These are phyloP conservation scores for Potamilus streckersoni DNA, from an alignment of 1,140 invertebrate genomes.

Conservation along the genomic window DNA sequence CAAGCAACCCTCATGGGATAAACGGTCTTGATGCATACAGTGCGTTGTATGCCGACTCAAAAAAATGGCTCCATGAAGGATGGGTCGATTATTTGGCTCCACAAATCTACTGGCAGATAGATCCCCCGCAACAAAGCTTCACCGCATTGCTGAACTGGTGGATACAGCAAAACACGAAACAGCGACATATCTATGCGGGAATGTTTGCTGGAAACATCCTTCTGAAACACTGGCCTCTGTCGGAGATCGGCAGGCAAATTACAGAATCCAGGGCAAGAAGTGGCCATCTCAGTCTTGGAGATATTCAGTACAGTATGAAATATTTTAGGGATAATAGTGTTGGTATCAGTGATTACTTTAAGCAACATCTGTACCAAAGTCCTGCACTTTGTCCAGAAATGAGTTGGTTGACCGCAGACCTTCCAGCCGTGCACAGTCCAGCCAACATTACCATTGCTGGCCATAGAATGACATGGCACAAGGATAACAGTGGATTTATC, in stretches of 20 bases:
- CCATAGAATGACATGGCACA: slow-evolving; percentile 26
- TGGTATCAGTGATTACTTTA: slow-evolving; percentile 45
- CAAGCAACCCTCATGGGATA: slow-evolving; percentile 51
- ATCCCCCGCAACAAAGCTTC: slow-evolving; percentile 58
- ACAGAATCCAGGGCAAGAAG: slow-evolving; percentile 36
- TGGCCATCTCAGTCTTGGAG: slow-evolving; percentile 41
- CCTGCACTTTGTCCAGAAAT: slow-evolving; percentile 44
- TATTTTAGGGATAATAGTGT: slow-evolving; percentile 52
- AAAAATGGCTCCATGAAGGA: slow-evolving; percentile 58
- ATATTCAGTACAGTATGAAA: slow-evolving; percentile 58
- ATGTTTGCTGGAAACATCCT: slow-evolving; percentile 42
- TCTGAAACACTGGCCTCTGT: slow-evolving; percentile 41
- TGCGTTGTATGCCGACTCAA: slow-evolving; percentile 57
- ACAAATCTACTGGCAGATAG: slow-evolving; percentile 63
- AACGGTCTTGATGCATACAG: slow-evolving; percentile 52
- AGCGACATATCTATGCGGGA: slow-evolving; percentile 50
- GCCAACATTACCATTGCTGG: slow-evolving; percentile 16
- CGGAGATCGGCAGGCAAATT: slow-evolving; percentile 55
- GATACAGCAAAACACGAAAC: slow-evolving; percentile 44
- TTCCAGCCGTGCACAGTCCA: slow-evolving; percentile 6
- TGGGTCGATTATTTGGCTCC: slow-evolving; percentile 63
- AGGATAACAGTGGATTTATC: slow-evolving; percentile 10
- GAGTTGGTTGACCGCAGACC: slow-evolving; percentile 40
- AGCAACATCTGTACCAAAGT: slow-evolving; percentile 33
- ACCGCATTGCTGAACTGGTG: slow-evolving; percentile 60